Evolutionary conservation across 1,140 invertebrate species (phyloP), one percentile per base, ranked within the genome.

Genomic region (Musca vetustissima): DNA sequence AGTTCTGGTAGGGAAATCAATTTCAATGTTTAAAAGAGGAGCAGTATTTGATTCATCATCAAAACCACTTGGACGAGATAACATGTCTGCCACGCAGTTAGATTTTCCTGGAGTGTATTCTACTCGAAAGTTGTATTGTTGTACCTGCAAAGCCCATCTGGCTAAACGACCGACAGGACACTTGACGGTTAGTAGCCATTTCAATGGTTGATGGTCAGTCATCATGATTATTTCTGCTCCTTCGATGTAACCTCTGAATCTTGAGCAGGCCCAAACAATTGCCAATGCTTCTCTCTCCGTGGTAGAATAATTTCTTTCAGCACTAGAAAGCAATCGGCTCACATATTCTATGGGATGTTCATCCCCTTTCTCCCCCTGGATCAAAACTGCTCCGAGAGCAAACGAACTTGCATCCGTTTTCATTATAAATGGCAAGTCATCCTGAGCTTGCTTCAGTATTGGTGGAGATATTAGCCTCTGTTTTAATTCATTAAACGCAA

Each of bases 151-250:
- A 0, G 82, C 75, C 86, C 86, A 88, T 32, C 84, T 69, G 0
- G 83, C 83, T 8, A 85, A 53, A 6, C 78, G 65, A 8, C 82
- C 81, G 0, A 70, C 79, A 0, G 84, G 80, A 1, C 73, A 79
- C 72, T 84, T 86, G 0, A 85, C 70, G 1, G 72, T 73, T 49
- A 82, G 75, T 0, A 88, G 71, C 84, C 85, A 88, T 59, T 73
- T 75, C 4, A 88, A 70, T 0, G 84, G 74, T 71, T 84, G 83
- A 69, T 88, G 86, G 69, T 88, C 85, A 0, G 83, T 85, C 32
- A 79, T 59, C 1, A 86, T 74, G 0, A 25, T 72, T 48, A 81
- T 74, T 0, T 88, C 72, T 83, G 84, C 87, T 43, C 17, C 81
- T 82, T 83, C 80, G 8, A 81, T 71, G 47, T 83, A 84, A 0